Percentiles rank a stretch among this genome's conserved stretches.
Conservation (phyloP, 1,140 invertebrate genomes). For the Steinernema feltiae region DNA sequence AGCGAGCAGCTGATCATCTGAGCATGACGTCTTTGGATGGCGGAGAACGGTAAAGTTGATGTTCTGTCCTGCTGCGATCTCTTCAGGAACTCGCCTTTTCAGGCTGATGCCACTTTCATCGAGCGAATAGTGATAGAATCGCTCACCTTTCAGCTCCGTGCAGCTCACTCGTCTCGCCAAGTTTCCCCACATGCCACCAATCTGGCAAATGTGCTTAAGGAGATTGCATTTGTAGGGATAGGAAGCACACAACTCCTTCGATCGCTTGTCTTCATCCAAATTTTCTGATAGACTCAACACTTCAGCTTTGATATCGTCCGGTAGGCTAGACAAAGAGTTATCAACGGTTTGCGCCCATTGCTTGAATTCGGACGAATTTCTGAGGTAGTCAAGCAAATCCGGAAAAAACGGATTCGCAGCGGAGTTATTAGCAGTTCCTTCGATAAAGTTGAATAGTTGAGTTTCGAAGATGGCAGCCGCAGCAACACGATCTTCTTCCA, state of each 20-base stretch:
- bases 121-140: neutral
- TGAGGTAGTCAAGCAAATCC: neutral
- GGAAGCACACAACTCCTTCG: neutral
- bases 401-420: neutral
- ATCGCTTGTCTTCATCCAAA: neutral
- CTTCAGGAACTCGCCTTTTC: neutral
- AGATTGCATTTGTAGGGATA: neutral
- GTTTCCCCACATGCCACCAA: neutral
- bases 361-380: neutral
- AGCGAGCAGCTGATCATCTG: neutral
- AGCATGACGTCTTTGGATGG: neutral
- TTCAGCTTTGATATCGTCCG: neutral
- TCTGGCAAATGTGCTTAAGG: neutral
- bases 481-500: neutral
- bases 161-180: neutral
- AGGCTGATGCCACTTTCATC: neutral
- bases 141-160: neutral
- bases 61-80: neutral
- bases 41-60: neutral
- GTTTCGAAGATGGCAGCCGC: neutral
- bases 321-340: neutral
- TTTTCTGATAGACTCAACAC: neutral
- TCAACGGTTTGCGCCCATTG: neutral
- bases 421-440: neutral
- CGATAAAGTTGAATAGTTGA: neutral